Evolutionary conservation across 2,797 vertebrate species (phyloP).

Genomic region (Arnoldichthys spilopterus): DNA sequence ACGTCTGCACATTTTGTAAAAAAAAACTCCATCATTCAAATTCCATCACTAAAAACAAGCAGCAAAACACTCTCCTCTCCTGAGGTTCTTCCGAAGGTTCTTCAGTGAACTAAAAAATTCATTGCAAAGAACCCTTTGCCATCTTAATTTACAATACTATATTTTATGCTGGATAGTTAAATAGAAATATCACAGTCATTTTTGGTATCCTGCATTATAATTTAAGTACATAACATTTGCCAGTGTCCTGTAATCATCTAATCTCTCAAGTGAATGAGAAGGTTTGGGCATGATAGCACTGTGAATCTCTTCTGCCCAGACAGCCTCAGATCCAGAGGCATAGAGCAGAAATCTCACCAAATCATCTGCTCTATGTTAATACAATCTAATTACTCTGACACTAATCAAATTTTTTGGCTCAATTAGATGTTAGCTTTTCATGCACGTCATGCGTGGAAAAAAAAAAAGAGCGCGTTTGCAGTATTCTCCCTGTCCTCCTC

Average conservation of each 20-base stretch:
- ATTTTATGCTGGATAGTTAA: background rate
- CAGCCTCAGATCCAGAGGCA: constrained; percentile 16
- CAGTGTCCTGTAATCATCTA: background rate
- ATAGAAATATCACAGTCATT: background rate
- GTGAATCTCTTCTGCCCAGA: background rate
- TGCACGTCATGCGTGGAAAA: constrained; percentile 48
- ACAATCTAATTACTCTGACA: constrained; percentile 57
- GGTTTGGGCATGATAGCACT: constrained; percentile 4
- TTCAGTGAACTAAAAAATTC: background rate
- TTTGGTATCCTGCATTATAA: background rate
- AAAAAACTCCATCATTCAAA: too few relatives aligned
- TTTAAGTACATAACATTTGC: background rate
- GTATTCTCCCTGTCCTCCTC: constrained; percentile 15
- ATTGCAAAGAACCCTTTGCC: too few relatives aligned
- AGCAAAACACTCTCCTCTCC: too few relatives aligned
- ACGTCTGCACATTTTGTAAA: background rate
- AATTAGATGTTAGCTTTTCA: constrained; percentile 54
- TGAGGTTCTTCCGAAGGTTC: background rate
- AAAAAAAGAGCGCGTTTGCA: constrained; percentile 31
- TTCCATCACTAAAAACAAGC: background rate
- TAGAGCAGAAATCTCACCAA: constrained; percentile 39
- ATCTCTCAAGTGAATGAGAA: background rate
- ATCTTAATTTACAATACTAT: too few relatives aligned
- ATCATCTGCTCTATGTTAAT: constrained; percentile 55
- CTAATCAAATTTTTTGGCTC: constrained; percentile 61